Base-by-base conservation (phyloP, 92 coral and sea anemone genomes). In the Plumapathes pennacea region DNA sequence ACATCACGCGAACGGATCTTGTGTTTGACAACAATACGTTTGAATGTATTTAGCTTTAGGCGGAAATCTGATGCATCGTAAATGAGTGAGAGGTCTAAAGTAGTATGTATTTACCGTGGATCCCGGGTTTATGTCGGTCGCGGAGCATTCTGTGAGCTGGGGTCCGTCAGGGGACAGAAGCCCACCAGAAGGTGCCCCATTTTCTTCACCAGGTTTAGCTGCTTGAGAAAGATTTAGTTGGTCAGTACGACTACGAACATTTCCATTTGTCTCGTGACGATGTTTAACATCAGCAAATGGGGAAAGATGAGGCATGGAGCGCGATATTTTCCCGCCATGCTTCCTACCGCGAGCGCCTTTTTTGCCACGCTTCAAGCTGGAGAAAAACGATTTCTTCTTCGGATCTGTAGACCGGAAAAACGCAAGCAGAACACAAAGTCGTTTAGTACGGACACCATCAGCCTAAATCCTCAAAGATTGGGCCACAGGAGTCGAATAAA, bases 291-390 rank as follows among this genome's bases (percentile, higher is more conserved):
- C 74, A 41, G 51, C 54, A 40, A 50, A 72, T 38, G 78, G 77
- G 47, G 81, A 71, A 60, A 92, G 95, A 50, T 92, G 98, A 2
- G 94, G 95, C 86, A 92, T 61, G 69, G 98, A 92, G 28, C 78
- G 84, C 42, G 89, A 80, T 59, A 82, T 83, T n/a, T n/a, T n/a
- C n/a, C n/a, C n/a, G 27, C 69, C 72, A 51, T 34, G 48, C 67
- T 86, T 84, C 90, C 96, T 92, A 88, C 98, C 98, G 74, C 90
- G 86, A 56, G 88, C 95, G 64, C 85, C 90, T 69, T 89, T 89
- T 37, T 77, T 84, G 52, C 74, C 47, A 28, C 79, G 72, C 92
- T 84, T 88, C 38, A 88, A 80, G 48, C 92, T 92, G 25, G 81
- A 67, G 89, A 92, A 92, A 54, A 92, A 50, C 19, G 86, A 68